These are phyloP conservation scores for Pseudomugil gertrudae DNA, from an alignment of 2,797 vertebrate genomes.

Conservation along the genomic window DNA sequence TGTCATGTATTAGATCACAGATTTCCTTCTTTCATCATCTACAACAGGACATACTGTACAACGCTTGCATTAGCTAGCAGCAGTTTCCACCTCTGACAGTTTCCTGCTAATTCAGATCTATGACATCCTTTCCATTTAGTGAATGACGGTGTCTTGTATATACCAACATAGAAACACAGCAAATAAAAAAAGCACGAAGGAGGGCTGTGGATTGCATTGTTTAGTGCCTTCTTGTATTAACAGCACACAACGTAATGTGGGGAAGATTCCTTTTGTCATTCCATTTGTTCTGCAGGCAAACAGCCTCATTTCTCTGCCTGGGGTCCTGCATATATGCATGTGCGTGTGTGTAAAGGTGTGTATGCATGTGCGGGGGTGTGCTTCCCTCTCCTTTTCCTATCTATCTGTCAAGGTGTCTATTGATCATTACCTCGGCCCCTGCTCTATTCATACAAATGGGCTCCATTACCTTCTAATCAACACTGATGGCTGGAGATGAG, in stretches of 20 bases:
- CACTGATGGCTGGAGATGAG: conserved; percentile 80
- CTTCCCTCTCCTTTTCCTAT: conserved; percentile 56
- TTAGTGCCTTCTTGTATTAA: conserved; percentile 80
- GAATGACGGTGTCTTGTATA: conserved; percentile 52
- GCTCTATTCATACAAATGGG: conserved; percentile 82
- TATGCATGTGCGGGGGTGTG: conserved; percentile 27
- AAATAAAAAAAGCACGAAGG: conserved; percentile 48
- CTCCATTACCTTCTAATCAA: conserved; percentile 81
- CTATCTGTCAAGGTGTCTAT: conserved; percentile 81
- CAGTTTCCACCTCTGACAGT: conserved; percentile 45
- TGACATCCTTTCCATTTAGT: conserved; percentile 41
- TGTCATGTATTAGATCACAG: conserved; percentile 25
- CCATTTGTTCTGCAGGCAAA: conserved; percentile 81
- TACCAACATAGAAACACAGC: conserved; percentile 21
- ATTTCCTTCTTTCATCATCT: conserved; percentile 29
- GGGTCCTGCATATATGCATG: conserved; percentile 51
- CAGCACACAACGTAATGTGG: conserved; percentile 66
- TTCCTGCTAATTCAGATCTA: conserved; percentile 66
- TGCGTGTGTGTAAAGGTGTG: conserved; percentile 32
- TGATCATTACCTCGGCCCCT: conserved; percentile 76
- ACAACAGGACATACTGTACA: conserved; percentile 45
- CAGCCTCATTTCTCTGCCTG: conserved; percentile 74
- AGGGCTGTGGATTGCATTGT: conserved; percentile 71
- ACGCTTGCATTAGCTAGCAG: conserved; percentile 32
- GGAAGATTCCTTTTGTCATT: conserved; percentile 82